phyloP scores from a whole-genome alignment of 2,888 invertebrate species.

The Lycophotia porphyrea region DNA sequence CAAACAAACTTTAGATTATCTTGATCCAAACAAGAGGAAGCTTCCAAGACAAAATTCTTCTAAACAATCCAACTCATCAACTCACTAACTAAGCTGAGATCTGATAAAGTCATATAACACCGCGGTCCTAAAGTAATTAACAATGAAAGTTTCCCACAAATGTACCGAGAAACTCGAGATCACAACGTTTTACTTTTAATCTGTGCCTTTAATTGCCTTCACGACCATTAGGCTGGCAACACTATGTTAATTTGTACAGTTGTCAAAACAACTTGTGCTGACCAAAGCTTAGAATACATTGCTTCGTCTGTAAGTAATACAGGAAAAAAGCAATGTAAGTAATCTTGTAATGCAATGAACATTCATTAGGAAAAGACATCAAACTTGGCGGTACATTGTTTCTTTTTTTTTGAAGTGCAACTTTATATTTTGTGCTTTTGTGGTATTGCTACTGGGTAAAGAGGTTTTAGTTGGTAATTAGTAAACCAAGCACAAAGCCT shows the following conservation, averaged over 20 bases:
- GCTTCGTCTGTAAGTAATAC: conserved; percentile 16
- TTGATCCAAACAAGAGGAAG: conserved; percentile 36
- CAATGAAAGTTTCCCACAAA: conserved; percentile 72
- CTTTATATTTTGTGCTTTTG: conserved; percentile 21
- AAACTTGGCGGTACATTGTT: conserved; percentile 20
- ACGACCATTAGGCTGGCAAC: conserved; percentile 62
- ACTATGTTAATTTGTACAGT: conserved; percentile 52
- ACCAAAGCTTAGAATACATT: conserved; percentile 20
- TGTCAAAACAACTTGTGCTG: conserved; percentile 39
- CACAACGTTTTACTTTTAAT: conserved; percentile 71
- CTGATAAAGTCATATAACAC: conserved; percentile 64
- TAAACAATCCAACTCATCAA: conserved; percentile 57
- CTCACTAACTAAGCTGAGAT: conserved; percentile 44
- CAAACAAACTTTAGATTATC: conserved; percentile 15
- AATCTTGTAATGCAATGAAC: conserved; percentile 17
- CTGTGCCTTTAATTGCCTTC: conserved; percentile 64
- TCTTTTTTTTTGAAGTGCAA: conserved; percentile 7
- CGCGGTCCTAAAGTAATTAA: conserved; percentile 67
- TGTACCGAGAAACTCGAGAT: conserved; percentile 67
- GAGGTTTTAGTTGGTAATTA: conserved; percentile 24
- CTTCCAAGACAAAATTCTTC: conserved; percentile 49
- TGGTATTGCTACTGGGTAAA: conserved; percentile 16
- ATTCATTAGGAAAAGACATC: not conserved
- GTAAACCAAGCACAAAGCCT: not conserved
- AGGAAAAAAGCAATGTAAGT: not conserved